phyloP scores from a whole-genome alignment of 2,888 invertebrate genomes.

The Drosophila mercatorum region DNA sequence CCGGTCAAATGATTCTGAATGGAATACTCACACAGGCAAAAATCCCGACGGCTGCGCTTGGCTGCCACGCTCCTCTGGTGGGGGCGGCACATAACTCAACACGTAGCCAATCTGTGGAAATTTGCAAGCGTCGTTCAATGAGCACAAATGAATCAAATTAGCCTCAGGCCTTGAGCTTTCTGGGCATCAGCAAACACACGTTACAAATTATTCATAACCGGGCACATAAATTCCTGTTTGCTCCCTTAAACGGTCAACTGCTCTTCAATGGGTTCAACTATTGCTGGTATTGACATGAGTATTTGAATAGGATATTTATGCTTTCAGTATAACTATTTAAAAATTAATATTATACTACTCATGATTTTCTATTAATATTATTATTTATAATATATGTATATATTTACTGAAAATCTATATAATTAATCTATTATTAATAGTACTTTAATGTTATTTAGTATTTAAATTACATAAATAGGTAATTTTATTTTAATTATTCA shows the following conservation, averaged over 20 bases:
- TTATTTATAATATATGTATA: no score
- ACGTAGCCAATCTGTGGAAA: slow-evolving; percentile 66
- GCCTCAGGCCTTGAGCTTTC: slow-evolving; percentile 52
- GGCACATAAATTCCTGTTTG: slow-evolving; percentile 23
- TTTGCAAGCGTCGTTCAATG: slow-evolving; percentile 68
- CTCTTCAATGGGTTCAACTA: background rate
- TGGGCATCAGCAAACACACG: slow-evolving; percentile 46
- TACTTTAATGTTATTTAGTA: no score
- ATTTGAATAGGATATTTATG: background rate
- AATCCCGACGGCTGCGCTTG: slow-evolving; percentile 30
- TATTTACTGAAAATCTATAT: no score
- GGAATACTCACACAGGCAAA: slow-evolving; percentile 56
- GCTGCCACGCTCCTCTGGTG: background rate
- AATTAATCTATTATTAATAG: no score
- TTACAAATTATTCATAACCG: slow-evolving; percentile 61
- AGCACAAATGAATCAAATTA: slow-evolving; percentile 76
- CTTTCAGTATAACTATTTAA: background rate
- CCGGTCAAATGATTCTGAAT: slow-evolving; percentile 74
- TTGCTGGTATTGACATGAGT: background rate
- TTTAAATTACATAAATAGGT: no score
- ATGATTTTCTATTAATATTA: no score
- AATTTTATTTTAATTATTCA: background rate
- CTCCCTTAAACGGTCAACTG: background rate
- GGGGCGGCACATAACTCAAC: slow-evolving; percentile 42
- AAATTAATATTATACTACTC: background rate